Conservation (phyloP, 2,888 invertebrate genomes). For the Phengaris alcon region DNA sequence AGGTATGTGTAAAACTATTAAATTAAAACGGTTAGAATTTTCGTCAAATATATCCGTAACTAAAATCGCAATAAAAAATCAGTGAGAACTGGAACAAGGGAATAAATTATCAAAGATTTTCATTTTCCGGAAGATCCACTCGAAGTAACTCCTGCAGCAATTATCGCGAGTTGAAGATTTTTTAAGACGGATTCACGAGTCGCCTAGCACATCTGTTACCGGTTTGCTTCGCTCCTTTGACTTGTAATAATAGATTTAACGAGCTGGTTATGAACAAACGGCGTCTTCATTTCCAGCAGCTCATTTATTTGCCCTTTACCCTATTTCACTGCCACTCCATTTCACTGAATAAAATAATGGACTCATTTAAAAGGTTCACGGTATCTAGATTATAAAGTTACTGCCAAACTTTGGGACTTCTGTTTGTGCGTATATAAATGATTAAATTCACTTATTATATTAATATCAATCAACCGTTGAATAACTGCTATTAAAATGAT, state of each 20-base stretch:
- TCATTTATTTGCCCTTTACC: constrained; percentile 67
- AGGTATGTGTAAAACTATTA: too few species aligned
- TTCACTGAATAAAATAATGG: constrained; percentile 73
- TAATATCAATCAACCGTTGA: background rate
- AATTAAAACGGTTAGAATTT: too few species aligned
- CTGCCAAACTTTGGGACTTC: constrained; percentile 45
- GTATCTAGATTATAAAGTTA: constrained; percentile 60
- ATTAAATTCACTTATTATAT: background rate
- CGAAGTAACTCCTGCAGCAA: constrained; percentile 32
- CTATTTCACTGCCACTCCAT: constrained; percentile 75
- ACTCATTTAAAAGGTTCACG: constrained; percentile 61
- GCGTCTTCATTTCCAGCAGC: constrained; percentile 75
- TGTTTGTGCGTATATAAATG: constrained; percentile 17
- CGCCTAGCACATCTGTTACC: constrained; percentile 74
- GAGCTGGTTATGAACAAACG: constrained; percentile 79
- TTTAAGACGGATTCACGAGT: constrained; percentile 53
- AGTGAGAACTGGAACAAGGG: background rate
- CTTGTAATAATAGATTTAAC: constrained; percentile 78
- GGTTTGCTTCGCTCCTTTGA: constrained; percentile 66
- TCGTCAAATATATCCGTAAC: too few species aligned
- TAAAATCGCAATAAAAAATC: background rate
- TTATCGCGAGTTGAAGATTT: constrained; percentile 38
- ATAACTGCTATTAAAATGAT: background rate
- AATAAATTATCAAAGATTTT: constrained; percentile 22
- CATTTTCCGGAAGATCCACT: constrained; percentile 22